Base-by-base conservation (phyloP, 2,888 invertebrate genomes). In the Drosophila quinaria region DNA sequence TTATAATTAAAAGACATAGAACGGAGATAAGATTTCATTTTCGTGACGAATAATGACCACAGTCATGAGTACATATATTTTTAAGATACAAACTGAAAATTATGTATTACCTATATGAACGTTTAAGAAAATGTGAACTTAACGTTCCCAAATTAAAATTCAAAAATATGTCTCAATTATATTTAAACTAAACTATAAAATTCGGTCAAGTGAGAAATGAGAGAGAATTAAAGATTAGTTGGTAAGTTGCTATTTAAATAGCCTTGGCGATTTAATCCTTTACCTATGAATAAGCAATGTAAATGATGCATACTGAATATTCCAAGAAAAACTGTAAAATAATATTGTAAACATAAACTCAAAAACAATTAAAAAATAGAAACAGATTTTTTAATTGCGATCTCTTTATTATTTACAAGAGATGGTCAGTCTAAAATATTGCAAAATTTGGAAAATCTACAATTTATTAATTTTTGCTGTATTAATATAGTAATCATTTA, bases 21-120 rank as follows among this genome's bases (percentile, higher is more conserved):
- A 44, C 11, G 49, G 13, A 25, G 81, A 82, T 74, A 81, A 70
- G 62, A 8, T 17, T 29, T 47, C 31, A 9, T 13, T 33, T 42
- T 35, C 9, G 10, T 22, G 22, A n/a, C 11, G 56, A 50, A 65
- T 44, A 55, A 6, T 22, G 31, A 2, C 10, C 17, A 68, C 54
- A 73, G 31, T 72, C 68, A 59, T 58, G 44, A 22, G 3, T 13
- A 58, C 15, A 47, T n/a, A 58, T 17, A 47, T n/a, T 25, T 39
- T 29, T 42, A 44, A 22, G 44, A 33, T 22, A 4, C 13, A 50
- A 15, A 13, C 19, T 19, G 4, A 22, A 35, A 35, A 9, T 9
- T 4, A 19, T 1, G 4, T 9, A 50, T 13, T 8, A 35, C 13
- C 33, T 6, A 4, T 10, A 19, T 6, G 29, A 1, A 4, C 29